Conservation (phyloP, 2,113 vertebrate species). For the Sturnira hondurensis region DNA sequence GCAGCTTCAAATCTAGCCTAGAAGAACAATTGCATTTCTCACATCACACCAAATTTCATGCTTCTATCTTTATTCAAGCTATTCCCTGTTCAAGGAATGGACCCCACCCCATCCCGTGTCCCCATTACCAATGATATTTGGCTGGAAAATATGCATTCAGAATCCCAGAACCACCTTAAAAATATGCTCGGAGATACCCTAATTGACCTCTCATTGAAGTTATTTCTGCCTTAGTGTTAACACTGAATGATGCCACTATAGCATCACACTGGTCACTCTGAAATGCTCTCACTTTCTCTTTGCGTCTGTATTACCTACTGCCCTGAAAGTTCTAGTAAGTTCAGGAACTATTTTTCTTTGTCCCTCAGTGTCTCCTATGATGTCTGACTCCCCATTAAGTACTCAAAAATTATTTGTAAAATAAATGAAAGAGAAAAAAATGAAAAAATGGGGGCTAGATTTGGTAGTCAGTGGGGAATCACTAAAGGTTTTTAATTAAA, state of each 20-base stretch:
- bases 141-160: background rate
- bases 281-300: background rate
- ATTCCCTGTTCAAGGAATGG: background rate
- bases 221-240: background rate
- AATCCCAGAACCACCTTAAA: background rate
- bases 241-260: background rate
- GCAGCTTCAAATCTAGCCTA: background rate
- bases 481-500: background rate
- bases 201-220: background rate
- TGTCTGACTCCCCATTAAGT: background rate
- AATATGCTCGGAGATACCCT: background rate
- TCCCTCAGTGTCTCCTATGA: background rate
- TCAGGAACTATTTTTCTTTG: background rate
- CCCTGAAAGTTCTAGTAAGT: background rate
- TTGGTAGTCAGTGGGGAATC: background rate
- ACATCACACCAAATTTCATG: background rate
- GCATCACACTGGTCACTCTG: background rate
- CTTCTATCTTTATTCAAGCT: background rate
- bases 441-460: background rate
- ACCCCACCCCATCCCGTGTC: background rate
- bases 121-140: background rate
- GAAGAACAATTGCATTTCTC: background rate
- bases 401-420: background rate
- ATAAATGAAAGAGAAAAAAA: background rate
- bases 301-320: background rate